Conservation (phyloP, 2,888 invertebrate genomes). For the Agonopterix alstromeriana region DNA sequence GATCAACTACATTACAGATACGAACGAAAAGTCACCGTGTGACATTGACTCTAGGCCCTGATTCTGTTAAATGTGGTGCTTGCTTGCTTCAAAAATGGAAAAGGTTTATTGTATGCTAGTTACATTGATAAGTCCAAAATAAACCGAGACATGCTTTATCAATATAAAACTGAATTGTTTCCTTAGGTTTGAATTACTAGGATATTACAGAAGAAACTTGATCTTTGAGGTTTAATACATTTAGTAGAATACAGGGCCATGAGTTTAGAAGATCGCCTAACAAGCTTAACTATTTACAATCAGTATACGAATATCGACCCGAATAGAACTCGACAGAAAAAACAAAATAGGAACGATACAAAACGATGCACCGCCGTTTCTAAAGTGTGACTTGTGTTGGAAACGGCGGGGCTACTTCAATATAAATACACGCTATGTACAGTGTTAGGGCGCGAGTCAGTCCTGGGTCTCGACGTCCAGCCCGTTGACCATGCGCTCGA, state of each 20-base stretch:
- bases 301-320: slow-evolving; percentile 68
- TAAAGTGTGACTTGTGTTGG: slow-evolving; percentile 18
- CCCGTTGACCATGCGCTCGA: slow-evolving; percentile 98
- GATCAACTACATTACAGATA: no score
- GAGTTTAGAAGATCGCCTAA: slow-evolving; percentile 33
- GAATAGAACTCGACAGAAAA: slow-evolving; percentile 69
- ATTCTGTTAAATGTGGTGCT: no score
- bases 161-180: no score
- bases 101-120: no score
- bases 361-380: slow-evolving; percentile 48
- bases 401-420: slow-evolving; percentile 31
- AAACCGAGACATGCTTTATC: no score
- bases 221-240: no score
- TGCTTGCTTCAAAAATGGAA: no score
- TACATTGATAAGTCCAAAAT: no score
- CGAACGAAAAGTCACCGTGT: slow-evolving; percentile 15
- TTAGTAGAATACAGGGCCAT: no score
- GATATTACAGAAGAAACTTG: no score
- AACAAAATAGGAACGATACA: slow-evolving; percentile 76
- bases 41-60: slow-evolving; percentile 1
- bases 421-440: slow-evolving; percentile 73
- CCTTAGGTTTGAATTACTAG: no score
- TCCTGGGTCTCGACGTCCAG: slow-evolving; percentile 88
- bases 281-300: slow-evolving; percentile 73
- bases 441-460: slow-evolving; percentile 50